Conservation (phyloP, 1,140 invertebrate genomes). For the Lanistes nyassanus region DNA sequence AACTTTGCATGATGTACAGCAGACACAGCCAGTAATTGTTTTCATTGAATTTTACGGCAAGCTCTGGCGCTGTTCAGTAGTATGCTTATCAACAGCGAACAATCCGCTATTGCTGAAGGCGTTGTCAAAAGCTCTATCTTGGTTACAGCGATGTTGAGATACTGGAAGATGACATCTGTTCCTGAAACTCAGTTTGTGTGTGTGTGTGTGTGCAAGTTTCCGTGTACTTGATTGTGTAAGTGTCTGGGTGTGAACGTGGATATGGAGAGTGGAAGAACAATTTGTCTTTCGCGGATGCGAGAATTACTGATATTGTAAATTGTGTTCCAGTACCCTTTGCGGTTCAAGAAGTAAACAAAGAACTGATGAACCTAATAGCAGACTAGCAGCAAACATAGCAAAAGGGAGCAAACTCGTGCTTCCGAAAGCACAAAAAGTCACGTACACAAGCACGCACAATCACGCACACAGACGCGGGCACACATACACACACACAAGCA, state of each 20-base stretch:
- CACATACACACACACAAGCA: neutral
- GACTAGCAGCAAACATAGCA: too few species aligned
- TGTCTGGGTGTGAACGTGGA: conserved; percentile 6
- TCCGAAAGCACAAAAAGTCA: neutral
- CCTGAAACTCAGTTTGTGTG: neutral
- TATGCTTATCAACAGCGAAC: neutral
- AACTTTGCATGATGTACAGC: neutral
- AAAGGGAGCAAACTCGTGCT: neutral
- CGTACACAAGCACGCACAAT: neutral
- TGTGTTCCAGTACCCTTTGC: too few species aligned
- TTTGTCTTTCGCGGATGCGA: neutral
- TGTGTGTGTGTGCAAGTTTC: neutral
- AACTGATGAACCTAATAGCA: too few species aligned
- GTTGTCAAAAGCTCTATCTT: neutral
- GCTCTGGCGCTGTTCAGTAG: neutral
- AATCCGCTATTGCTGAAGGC: neutral
- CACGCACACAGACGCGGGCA: neutral
- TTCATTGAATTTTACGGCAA: neutral
- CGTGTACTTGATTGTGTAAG: conserved; percentile 11
- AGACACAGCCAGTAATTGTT: neutral
- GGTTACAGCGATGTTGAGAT: neutral
- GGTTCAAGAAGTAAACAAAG: too few species aligned
- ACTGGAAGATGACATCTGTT: neutral
- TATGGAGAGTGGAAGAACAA: neutral
- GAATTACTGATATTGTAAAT: conserved; percentile 8